A percentile compares a stretch with the other conserved stretches of the same genome.
These are phyloP conservation scores for Eulemur macaco DNA, from an alignment of 2,113 vertebrate genomes.

Conservation along the genomic window DNA sequence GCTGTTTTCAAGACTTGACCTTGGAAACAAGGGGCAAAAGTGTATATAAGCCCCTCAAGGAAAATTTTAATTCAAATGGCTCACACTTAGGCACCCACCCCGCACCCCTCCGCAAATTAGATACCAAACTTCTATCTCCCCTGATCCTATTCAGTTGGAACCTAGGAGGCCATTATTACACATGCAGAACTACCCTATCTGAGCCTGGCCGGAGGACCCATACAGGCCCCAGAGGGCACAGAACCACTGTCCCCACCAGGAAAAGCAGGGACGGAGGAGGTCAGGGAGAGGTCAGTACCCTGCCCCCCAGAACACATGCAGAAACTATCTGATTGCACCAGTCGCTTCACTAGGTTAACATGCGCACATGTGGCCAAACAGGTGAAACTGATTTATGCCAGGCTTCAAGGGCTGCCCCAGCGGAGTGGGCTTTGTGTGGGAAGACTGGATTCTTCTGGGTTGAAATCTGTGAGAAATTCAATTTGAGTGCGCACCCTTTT, in stretches of 20 bases:
- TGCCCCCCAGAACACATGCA: constrained; percentile 81
- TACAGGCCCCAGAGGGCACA: neutral
- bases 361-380: constrained; percentile 90
- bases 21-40: neutral
- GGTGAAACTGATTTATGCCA: constrained; percentile 94
- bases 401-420: constrained; percentile 82
- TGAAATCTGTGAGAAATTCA: constrained; percentile 97
- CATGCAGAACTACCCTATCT: neutral
- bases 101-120: neutral
- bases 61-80: neutral
- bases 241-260: constrained; percentile 76
- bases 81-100: neutral
- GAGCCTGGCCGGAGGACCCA: neutral
- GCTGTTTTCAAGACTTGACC: neutral
- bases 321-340: constrained; percentile 85
- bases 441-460: constrained; percentile 86
- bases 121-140: neutral
- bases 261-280: constrained; percentile 81
- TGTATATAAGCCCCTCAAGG: neutral
- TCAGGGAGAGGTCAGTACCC: constrained; percentile 87
- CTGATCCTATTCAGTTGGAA: neutral
- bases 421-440: constrained; percentile 84
- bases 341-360: constrained; percentile 89
- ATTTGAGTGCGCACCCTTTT: constrained; percentile 91
- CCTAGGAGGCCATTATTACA: neutral